These are phyloP conservation scores for Hetaerina titia DNA, from an alignment of 2,888 invertebrate genomes.

Conservation along the genomic window DNA sequence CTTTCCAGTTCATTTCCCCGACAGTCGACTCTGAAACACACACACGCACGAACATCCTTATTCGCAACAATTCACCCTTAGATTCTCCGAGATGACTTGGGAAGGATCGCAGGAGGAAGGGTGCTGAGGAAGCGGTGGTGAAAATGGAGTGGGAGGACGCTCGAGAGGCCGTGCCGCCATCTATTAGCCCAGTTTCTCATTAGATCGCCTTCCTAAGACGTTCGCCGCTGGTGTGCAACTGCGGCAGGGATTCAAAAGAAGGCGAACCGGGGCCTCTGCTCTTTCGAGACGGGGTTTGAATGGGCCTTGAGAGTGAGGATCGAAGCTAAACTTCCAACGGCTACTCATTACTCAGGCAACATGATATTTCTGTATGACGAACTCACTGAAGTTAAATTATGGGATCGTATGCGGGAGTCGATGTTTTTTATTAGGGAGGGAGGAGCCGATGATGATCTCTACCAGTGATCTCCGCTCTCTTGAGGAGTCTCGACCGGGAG, in stretches of 20 bases:
- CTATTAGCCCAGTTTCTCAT: slow-evolving; percentile 52
- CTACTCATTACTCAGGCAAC: neutral
- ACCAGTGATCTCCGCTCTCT: too few relatives aligned
- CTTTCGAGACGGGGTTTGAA: neutral
- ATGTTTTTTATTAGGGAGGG: too few relatives aligned
- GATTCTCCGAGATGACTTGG: neutral
- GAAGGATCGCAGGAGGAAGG: neutral
- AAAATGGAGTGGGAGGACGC: neutral
- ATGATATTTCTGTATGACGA: neutral
- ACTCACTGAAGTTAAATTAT: neutral
- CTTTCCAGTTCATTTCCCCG: neutral
- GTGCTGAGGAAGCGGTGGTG: neutral
- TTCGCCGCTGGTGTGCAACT: slow-evolving; percentile 29
- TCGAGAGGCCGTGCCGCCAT: slow-evolving; percentile 13
- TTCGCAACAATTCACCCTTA: neutral
- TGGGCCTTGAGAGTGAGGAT: neutral
- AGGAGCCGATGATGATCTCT: too few relatives aligned
- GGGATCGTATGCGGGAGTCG: neutral
- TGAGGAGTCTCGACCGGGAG: too few relatives aligned
- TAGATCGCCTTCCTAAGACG: slow-evolving; percentile 6
- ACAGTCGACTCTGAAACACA: neutral
- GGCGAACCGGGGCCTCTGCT: neutral
- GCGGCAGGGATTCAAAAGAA: neutral
- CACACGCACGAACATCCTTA: neutral
- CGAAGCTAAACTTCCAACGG: neutral